phyloP scores from a whole-genome alignment of 2,888 invertebrate species.

The Heliothis peltigera region DNA sequence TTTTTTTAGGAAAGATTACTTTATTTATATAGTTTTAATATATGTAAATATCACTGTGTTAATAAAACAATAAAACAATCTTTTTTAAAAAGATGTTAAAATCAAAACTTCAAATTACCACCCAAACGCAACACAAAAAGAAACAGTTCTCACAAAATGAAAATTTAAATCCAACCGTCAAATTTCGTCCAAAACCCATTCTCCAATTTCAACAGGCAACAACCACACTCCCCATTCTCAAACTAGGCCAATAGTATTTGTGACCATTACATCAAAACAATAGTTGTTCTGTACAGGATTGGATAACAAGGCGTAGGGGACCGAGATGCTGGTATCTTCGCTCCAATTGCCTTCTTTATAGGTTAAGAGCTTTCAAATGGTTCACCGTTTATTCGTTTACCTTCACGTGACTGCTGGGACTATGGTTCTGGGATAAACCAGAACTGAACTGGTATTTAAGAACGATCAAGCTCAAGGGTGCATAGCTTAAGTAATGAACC shows the following conservation, averaged over 20 bases:
- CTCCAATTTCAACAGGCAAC: background rate
- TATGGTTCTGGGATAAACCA: no score
- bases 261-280: slow-evolving; percentile 39
- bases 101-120: no score
- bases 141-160: no score
- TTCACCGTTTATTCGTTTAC: slow-evolving; percentile 26
- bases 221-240: background rate
- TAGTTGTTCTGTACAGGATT: slow-evolving; percentile 39
- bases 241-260: slow-evolving; percentile 3
- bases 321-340: slow-evolving; percentile 47
- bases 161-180: background rate
- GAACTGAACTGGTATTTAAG: no score
- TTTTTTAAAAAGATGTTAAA: no score
- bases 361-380: slow-evolving; percentile 48
- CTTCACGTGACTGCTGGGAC: slow-evolving; percentile 4
- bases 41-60: no score
- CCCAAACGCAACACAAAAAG: no score
- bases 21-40: no score
- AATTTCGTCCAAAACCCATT: background rate
- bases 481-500: no score
- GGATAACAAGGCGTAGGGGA: slow-evolving; percentile 40
- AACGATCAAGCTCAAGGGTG: no score
- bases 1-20: no score
- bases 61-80: no score
- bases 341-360: slow-evolving; percentile 33